Evolutionary conservation across 2,888 invertebrate genomes (phyloP).

Genomic region (Eucera pruinosa): DNA sequence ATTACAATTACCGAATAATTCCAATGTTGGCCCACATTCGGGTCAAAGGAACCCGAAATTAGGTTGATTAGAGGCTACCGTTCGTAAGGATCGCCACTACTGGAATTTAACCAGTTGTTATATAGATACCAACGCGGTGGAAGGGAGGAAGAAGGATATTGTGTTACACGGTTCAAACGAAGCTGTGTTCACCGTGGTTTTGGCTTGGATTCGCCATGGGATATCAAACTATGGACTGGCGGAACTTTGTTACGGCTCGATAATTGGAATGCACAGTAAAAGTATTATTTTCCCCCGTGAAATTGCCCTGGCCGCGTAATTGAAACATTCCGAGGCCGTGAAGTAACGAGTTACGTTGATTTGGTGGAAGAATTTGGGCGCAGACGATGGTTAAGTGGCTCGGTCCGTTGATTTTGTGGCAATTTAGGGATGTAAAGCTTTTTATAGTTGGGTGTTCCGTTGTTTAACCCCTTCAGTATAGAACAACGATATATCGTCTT

Average conservation of each 20-base stretch:
- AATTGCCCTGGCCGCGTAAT: slow-evolving; percentile 8
- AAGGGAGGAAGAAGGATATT: slow-evolving; percentile 7
- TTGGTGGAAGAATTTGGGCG: too few relatives aligned
- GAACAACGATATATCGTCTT: too few relatives aligned
- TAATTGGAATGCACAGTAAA: slow-evolving; percentile 18
- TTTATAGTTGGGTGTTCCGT: too few relatives aligned
- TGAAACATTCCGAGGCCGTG: slow-evolving; percentile 9
- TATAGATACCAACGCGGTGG: slow-evolving; percentile 73
- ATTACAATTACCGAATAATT: slow-evolving; percentile 84
- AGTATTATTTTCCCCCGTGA: slow-evolving; percentile 3
- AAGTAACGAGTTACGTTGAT: slow-evolving; percentile 11
- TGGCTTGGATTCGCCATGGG: background rate
- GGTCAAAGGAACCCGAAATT: slow-evolving; percentile 81
- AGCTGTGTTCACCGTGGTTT: background rate
- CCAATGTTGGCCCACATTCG: slow-evolving; percentile 79
- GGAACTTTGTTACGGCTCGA: slow-evolving; percentile 21
- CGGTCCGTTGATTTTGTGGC: too few relatives aligned
- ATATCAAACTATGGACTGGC: background rate
- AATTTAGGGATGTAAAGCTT: too few relatives aligned
- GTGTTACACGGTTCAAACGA: background rate
- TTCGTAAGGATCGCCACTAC: slow-evolving; percentile 83
- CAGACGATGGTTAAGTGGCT: too few relatives aligned
- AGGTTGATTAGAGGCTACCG: slow-evolving; percentile 85
- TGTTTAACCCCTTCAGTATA: too few relatives aligned
- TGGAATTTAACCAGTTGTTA: slow-evolving; percentile 84